phyloP scores from a whole-genome alignment of 2,888 invertebrate species.

The Noctua janthe region DNA sequence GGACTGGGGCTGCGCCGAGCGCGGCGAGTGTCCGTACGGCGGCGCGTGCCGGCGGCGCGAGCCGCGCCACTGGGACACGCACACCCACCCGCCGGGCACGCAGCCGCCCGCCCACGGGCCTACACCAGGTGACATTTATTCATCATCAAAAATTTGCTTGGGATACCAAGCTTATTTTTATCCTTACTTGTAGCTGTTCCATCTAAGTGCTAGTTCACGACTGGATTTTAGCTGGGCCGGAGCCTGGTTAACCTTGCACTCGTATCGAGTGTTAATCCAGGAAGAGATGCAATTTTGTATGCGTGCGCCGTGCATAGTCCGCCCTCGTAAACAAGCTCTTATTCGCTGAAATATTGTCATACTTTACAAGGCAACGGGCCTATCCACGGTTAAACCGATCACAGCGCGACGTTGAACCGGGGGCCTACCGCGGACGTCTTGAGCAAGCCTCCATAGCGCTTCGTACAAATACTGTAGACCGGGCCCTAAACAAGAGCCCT shows the following conservation, averaged over 20 bases:
- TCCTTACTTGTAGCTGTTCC: neutral
- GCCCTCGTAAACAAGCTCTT: neutral
- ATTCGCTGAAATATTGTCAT: neutral
- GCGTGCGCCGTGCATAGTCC: neutral
- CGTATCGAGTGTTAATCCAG: neutral
- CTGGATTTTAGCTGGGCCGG: neutral
- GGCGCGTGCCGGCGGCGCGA: conserved; percentile 90
- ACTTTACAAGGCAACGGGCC: too few relatives aligned
- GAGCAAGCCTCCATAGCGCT: too few relatives aligned
- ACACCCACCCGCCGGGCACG: conserved; percentile 85
- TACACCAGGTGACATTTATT: conserved; percentile 55
- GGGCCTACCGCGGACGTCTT: too few relatives aligned
- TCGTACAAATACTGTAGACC: too few relatives aligned
- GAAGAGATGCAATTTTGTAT: neutral
- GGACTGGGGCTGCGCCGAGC: conserved; percentile 89
- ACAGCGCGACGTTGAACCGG: too few relatives aligned
- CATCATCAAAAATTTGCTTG: neutral
- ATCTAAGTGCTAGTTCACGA: neutral
- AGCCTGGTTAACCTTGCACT: neutral
- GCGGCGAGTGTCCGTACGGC: conserved; percentile 91
- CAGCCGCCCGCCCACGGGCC: conserved; percentile 57
- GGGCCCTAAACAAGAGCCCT: too few relatives aligned
- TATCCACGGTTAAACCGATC: too few relatives aligned
- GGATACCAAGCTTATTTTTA: neutral
- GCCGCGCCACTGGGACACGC: conserved; percentile 89